Base-by-base conservation (phyloP, 1,140 invertebrate species). In the Contarinia nasturtii region DNA sequence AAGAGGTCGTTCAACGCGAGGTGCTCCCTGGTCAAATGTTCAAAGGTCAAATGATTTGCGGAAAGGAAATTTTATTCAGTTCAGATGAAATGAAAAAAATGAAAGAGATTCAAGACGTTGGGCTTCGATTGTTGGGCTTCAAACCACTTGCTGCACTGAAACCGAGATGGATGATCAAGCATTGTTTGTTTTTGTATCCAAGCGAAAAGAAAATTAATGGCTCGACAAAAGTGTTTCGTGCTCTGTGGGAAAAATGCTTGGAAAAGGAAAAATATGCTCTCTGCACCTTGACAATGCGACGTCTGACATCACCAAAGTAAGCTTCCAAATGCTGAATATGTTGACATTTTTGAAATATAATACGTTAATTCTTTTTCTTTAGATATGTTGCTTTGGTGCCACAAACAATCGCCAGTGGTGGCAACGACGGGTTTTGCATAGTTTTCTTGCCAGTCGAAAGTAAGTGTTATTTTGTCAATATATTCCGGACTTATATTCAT, bases 71-170 rank as follows among this genome's bases (percentile, higher is more conserved):
- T 7, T 50, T 53, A 0, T 49, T 63, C 2, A 55, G 53, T 14
- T 55, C 49, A 7, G 51, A 57, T 0, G 53, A 56, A 27, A 11
- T 63, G 5, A 55, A 55, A 45, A 33, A 45, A 2, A 50, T 63
- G 15, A 54, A 57, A 15, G 54, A 54, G 34, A 17, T 58, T 19
- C 53, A 60, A 51, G 50, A 45, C 1, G 57, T 60, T 0, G 54
- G 53, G 11, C 60, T 63, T 55, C 53, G 52, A 53, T 47, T 63
- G 15, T 44, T 63, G n/a, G 61, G 61, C 2, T 63, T 63, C 36
- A 63, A 63, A 50, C 55, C 58, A 37, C 50, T 52, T 11, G 57
- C 54, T 0, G 38, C 50, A 1, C 21, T 63, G 44, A 51, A 53
- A 0, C 49, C 50, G 4, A 34, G 54, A 3, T 50, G 34, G 4